These are phyloP conservation scores for Triplophysa yarkandensis DNA, from an alignment of 2,797 vertebrate species.

Conservation along the genomic window DNA sequence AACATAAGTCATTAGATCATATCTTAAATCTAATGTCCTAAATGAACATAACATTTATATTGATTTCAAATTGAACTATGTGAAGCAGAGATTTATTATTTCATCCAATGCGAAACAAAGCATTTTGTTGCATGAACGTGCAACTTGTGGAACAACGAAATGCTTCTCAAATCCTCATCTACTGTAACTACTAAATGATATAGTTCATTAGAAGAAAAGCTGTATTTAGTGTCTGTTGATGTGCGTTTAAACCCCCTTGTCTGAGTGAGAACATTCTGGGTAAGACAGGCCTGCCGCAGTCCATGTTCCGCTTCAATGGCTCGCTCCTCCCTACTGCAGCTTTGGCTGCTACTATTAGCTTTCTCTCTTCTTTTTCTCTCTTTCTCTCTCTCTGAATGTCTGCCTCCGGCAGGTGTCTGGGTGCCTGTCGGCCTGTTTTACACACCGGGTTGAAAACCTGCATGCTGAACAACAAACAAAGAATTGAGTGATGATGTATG, in stretches of 20 bases:
- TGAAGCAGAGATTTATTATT: too few relatives aligned
- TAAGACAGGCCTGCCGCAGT: constrained; percentile 59
- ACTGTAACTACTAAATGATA: neutral
- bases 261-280: constrained; percentile 34
- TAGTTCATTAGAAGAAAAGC: neutral
- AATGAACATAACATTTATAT: too few relatives aligned
- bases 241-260: constrained; percentile 21
- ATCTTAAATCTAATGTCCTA: too few relatives aligned
- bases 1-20: too few relatives aligned
- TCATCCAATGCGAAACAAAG: too few relatives aligned
- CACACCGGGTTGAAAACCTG: constrained; percentile 26
- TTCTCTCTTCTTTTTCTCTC: constrained; percentile 25
- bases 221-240: neutral
- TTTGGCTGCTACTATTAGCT: constrained; percentile 49
- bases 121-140: neutral
- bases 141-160: neutral
- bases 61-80: too few relatives aligned
- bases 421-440: constrained; percentile 25
- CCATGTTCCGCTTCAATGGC: constrained; percentile 57
- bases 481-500: neutral
- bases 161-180: neutral
- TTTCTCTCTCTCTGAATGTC: constrained; percentile 15
- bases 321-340: constrained; percentile 65
- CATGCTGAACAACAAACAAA: neutral
- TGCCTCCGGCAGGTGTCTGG: constrained; percentile 13